phyloP scores from a whole-genome alignment of 2,797 vertebrate genomes.

The Sorex maritimensis region DNA sequence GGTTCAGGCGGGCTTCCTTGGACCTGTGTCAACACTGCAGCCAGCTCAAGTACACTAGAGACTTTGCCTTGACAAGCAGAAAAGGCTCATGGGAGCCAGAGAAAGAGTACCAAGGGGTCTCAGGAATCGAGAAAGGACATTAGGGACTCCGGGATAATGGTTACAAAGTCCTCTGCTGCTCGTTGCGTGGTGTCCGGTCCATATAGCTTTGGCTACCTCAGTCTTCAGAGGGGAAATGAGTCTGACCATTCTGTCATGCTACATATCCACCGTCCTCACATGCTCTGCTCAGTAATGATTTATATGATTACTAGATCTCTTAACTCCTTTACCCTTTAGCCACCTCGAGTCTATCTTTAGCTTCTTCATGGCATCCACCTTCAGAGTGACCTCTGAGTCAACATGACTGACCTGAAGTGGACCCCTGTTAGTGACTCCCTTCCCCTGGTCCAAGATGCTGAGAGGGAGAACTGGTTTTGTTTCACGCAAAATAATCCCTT shows the following conservation, averaged over 20 bases:
- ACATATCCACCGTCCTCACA: background rate
- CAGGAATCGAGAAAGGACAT: background rate
- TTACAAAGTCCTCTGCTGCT: background rate
- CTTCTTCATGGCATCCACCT: background rate
- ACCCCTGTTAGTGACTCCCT: background rate
- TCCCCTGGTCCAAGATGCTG: background rate
- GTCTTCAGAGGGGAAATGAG: background rate
- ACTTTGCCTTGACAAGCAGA: background rate
- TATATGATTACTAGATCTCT: background rate
- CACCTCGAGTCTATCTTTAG: background rate
- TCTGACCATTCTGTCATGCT: background rate
- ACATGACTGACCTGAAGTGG: background rate
- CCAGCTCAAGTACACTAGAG: background rate
- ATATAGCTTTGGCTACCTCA: background rate
- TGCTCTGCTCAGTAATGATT: background rate
- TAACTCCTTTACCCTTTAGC: background rate
- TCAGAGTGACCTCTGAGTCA: background rate
- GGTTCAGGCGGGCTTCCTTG: background rate
- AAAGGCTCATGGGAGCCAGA: background rate
- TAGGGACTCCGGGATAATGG: too few relatives aligned
- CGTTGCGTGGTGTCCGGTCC: background rate
- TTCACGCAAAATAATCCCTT: background rate
- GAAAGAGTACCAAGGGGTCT: background rate
- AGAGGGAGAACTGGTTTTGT: background rate
- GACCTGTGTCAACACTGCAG: background rate